Base-by-base conservation (phyloP, 2,113 vertebrate genomes). In the Columba janthina region DNA sequence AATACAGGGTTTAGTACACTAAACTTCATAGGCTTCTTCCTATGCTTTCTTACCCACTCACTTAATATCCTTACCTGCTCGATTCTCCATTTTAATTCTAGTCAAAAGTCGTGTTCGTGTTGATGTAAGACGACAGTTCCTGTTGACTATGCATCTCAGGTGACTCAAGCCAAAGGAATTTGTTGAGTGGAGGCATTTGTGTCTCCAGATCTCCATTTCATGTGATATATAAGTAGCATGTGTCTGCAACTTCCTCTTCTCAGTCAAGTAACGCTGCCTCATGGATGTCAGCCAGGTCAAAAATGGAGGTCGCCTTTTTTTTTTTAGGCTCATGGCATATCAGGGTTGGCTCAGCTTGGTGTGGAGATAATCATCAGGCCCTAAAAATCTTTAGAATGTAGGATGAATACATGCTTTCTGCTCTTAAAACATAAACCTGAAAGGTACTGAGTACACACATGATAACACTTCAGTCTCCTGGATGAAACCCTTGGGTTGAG, bases 91-190 rank as follows among this genome's bases (percentile, higher is more conserved):
- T 86, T 94, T 69, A 65, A 36, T 82, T 90, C 66, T 54, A 62
- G 73, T 61, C 12, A 24, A 72, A 81, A 92, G 61, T 25, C 11
- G 11, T 10, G 34, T 31, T 92, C 3, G 0, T 36, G 34, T 86
- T 51, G 82, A 42, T 90, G 60, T 83, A 60, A 91, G 77, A 18
- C 0, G 58, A 28, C 89, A 76, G 40, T 95, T 96, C 77, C 88
- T 93, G 75, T 96, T 94, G 85, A 90, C 76, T 93, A 1, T 73
- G 25, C 4, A 26, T 93, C 73, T 90, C 80, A 86, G 92, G 93
- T 97, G 96, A 95, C 76, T 95, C 94, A 95, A 66, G 79, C 60
- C 54, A 90, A 85, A 93, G 70, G 90, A 93, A 92, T 96, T 93
- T 57, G 42, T 21, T 85, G 80, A 95, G 88, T 75, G 88, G 83